Percentiles rank a stretch among this genome's conserved stretches.
Evolutionary conservation across 2,113 vertebrate species (phyloP).

Genomic region (Catagonus wagneri): DNA sequence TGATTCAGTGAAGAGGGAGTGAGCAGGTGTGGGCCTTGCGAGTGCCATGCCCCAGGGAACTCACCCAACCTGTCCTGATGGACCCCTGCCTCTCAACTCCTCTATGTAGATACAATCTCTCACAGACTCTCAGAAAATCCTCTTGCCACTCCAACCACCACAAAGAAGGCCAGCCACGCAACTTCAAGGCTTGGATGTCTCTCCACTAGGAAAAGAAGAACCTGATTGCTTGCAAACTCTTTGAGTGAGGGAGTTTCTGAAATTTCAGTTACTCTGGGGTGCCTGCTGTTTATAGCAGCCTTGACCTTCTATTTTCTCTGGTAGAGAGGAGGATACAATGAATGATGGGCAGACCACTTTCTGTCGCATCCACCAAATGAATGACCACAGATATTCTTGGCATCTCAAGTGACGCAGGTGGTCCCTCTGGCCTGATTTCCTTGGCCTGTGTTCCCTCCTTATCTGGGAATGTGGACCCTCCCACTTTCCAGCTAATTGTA

Average conservation of each 20-base stretch:
- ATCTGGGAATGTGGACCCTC: conserved; percentile 91
- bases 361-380: conserved; percentile 78
- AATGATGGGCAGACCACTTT: conserved; percentile 83
- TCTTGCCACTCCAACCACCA: not conserved
- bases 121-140: not conserved
- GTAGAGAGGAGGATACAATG: conserved; percentile 38
- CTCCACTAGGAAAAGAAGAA: conserved; percentile 52
- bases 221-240: not conserved
- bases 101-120: not conserved
- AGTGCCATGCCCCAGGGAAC: no score
- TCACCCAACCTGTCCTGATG: not conserved
- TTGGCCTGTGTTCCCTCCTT: conserved; percentile 87
- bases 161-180: not conserved
- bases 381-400: conserved; percentile 88
- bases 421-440: conserved; percentile 90
- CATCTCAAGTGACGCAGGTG: conserved; percentile 88
- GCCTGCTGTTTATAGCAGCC: conserved; percentile 71
- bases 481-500: conserved; percentile 96
- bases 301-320: conserved; percentile 74
- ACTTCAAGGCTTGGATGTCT: conserved; percentile 30
- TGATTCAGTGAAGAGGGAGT: not conserved
- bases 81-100: not conserved
- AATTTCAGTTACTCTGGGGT: conserved; percentile 74
- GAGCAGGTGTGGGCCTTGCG: not conserved
- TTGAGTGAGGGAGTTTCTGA: conserved; percentile 73